Base-by-base conservation (phyloP, 2,888 invertebrate species). In the Dione vanillae region DNA sequence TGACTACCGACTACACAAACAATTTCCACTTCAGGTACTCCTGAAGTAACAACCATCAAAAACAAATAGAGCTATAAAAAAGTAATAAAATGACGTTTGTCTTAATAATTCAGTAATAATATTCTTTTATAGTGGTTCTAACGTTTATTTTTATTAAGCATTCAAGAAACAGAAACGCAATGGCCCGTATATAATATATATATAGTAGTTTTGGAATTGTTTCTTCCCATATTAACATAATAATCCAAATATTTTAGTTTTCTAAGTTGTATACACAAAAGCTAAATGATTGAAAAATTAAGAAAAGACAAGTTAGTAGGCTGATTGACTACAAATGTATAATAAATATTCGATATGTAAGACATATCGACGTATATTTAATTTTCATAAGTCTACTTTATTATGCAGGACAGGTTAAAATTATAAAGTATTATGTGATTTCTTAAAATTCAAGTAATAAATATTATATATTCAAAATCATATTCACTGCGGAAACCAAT, bases 1-100 rank as follows among this genome's bases (percentile, higher is more conserved):
- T 59, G 43, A 59, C 79, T 79, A 78, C 78, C 20, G 59, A 59
- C 79, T 79, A 78, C 74, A 74, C 72, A 81, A 78, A 80, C 82
- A 80, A 80, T 77, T 74, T 79, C 78, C 76, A 75, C 75, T 74
- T 75, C 78, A 79, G 71, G 74, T 74, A 67, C 65, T 70, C 56
- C 41, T 65, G 64, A 47, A 74, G 69, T 72, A 64, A 62, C 45
- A 45, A 27, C 62, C 12, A 62, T 49, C 47, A 62, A 62, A 62
- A 62, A 62, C 62, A 62, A 47, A 47, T 19, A 62, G 62, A 45
- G 12, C 47, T 35, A 49, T 62, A 37, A 62, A 62, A 62, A 47
- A 37, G 7, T 14, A 62, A 47, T 62, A 49, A 47, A 62, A 11
- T 62, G 47, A 62, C 35, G n/a, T 62, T 47, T 35, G 37, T 16